Conservation (phyloP, 2,888 invertebrate genomes). For the Melipona bicolor region DNA sequence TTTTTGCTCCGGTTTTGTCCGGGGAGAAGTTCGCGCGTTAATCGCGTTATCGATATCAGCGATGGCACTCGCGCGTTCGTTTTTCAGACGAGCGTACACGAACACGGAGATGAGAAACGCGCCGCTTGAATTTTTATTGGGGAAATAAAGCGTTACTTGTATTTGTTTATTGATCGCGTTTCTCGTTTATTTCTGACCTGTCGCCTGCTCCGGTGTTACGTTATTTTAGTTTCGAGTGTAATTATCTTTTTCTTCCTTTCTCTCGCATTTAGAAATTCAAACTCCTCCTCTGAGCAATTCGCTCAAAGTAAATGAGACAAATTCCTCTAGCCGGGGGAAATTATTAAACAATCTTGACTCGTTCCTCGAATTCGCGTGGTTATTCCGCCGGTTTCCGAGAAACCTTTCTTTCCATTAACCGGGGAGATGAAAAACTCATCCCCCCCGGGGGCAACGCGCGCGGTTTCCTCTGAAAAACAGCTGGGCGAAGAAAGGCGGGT, state of each 20-base stretch:
- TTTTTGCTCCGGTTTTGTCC: too few relatives aligned
- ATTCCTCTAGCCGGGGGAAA: neutral
- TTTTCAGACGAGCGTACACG: too few relatives aligned
- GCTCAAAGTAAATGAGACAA: neutral
- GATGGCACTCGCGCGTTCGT: neutral
- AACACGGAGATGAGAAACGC: neutral
- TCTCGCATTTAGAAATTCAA: neutral
- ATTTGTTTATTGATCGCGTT: neutral
- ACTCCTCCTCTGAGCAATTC: neutral
- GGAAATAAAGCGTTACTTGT: neutral
- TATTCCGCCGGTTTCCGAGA: neutral
- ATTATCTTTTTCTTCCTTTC: neutral
- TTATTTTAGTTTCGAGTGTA: neutral
- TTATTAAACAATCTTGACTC: neutral
- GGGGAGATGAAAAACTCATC: constrained; percentile 13
- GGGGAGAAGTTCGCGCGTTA: neutral
- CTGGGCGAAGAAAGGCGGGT: neutral
- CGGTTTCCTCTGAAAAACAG: neutral
- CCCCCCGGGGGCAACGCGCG: neutral
- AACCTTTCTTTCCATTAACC: neutral
- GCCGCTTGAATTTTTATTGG: neutral
- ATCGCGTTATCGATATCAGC: neutral
- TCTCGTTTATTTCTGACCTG: too few relatives aligned
- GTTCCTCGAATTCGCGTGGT: neutral
- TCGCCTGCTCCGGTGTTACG: neutral